Conservation (phyloP, 2,797 vertebrate species). For the Malacoctenus gilli region DNA sequence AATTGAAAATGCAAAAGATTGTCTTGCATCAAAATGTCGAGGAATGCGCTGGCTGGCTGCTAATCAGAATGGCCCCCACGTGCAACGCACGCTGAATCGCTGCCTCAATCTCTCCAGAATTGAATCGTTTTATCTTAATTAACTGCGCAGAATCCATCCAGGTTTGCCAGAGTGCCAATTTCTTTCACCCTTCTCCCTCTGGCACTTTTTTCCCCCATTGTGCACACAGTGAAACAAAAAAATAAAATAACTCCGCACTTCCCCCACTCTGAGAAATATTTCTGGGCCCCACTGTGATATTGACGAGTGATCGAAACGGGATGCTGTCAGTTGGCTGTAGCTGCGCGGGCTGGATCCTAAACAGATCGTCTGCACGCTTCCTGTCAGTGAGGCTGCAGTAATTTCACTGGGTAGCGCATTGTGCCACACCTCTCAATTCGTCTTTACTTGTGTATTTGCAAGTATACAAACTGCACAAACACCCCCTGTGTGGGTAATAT, state of each 20-base stretch:
- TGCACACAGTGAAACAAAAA: conserved; percentile 20
- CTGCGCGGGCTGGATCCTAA: conserved; percentile 59
- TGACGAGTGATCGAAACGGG: conserved; percentile 67
- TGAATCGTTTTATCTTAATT: conserved; percentile 86
- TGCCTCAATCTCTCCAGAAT: conserved; percentile 77
- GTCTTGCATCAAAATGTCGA: conserved; percentile 80
- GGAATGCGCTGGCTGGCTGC: conserved; percentile 75
- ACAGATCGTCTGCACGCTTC: conserved; percentile 41
- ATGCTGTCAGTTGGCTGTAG: conserved; percentile 49
- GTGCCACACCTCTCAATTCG: conserved; percentile 21
- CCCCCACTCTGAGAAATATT: conserved; percentile 68
- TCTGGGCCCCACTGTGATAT: conserved; percentile 61
- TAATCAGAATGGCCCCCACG: conserved; percentile 77
- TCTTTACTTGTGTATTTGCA: conserved; percentile 1
- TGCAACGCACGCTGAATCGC: conserved; percentile 66
- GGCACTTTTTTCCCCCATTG: conserved; percentile 21
- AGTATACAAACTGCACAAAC: conserved; percentile 8
- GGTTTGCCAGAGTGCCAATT: conserved; percentile 66
- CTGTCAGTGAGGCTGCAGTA: conserved; percentile 30
- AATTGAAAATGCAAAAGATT: conserved; percentile 86
- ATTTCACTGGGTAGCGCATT: conserved; percentile 14
- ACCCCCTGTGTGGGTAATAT: neutral
- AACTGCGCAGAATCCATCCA: conserved; percentile 81
- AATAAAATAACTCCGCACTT: conserved; percentile 11
- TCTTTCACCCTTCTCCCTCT: conserved; percentile 46